Conservation (phyloP, 2,797 vertebrate species). For the Dendrocincla fuliginosa region DNA sequence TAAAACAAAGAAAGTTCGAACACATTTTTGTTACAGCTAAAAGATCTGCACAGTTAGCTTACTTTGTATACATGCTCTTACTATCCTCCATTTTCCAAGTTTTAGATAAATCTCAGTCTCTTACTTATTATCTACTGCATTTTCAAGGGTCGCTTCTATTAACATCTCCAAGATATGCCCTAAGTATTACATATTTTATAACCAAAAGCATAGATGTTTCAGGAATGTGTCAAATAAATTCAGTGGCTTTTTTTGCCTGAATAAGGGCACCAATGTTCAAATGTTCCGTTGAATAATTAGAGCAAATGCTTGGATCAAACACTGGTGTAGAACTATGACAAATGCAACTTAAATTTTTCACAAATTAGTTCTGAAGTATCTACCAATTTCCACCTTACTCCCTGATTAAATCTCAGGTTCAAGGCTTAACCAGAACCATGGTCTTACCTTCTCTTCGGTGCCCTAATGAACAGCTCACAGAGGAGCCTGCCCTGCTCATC, state of each 20-base stretch:
- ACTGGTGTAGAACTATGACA: not conserved
- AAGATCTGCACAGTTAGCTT: not conserved
- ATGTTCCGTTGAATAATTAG: not conserved
- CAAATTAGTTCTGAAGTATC: not conserved
- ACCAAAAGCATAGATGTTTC: not conserved
- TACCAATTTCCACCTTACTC: not conserved
- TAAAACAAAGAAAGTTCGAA: not conserved
- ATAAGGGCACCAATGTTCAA: not conserved
- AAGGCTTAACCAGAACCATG: not conserved
- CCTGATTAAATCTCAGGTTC: not conserved
- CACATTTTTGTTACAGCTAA: not conserved
- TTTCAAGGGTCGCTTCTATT: not conserved
- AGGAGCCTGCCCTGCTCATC: slow-evolving; percentile 93
- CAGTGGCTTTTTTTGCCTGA: not conserved
- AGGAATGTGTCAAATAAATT: not conserved
- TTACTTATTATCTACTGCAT: not conserved
- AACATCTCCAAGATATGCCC: not conserved
- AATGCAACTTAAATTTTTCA: not conserved
- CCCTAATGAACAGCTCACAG: slow-evolving; percentile 92
- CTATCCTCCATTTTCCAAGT: not conserved
- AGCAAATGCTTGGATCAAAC: not conserved
- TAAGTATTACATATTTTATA: not conserved
- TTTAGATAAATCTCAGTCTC: not conserved
- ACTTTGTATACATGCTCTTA: not conserved
- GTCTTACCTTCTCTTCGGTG: slow-evolving; percentile 93